These are phyloP conservation scores for Aphodius granarius DNA, from an alignment of 2,888 invertebrate species.

Conservation along the genomic window DNA sequence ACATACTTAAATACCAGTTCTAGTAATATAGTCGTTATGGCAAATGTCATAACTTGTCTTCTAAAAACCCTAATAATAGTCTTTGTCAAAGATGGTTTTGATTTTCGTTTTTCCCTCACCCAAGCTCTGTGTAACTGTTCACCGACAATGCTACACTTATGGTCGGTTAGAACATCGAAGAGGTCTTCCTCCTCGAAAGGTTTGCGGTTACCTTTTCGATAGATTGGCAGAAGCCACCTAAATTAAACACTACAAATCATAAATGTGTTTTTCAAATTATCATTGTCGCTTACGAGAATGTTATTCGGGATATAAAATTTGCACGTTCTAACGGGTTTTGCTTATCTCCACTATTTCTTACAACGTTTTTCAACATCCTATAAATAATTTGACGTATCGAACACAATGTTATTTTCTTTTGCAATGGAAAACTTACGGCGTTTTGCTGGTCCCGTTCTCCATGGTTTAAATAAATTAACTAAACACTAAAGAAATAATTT, in stretches of 20 bases:
- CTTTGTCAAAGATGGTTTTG: conserved; percentile 37
- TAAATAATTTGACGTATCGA: neutral
- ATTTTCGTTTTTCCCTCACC: conserved; percentile 31
- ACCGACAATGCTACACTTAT: conserved; percentile 65
- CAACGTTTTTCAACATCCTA: neutral
- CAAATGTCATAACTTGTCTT: conserved; percentile 35
- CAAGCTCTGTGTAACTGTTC: conserved; percentile 61
- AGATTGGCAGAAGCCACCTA: conserved; percentile 57
- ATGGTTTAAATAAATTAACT: neutral
- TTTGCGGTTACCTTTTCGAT: conserved; percentile 53
- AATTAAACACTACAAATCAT: conserved; percentile 31
- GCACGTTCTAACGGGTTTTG: conserved; percentile 29
- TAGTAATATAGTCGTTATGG: conserved; percentile 30
- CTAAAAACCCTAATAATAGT: conserved; percentile 41
- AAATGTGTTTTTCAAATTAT: conserved; percentile 3
- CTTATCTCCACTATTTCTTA: neutral
- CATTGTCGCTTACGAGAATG: conserved; percentile 28
- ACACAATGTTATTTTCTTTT: no score
- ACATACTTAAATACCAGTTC: conserved; percentile 37
- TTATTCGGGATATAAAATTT: conserved; percentile 28
- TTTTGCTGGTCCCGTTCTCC: neutral
- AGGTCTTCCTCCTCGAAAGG: conserved; percentile 57
- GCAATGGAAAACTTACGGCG: neutral
- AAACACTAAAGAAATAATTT: neutral
- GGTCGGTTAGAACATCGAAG: conserved; percentile 55